phyloP scores from a whole-genome alignment of 1,140 invertebrate species.

The Ostrea edulis region DNA sequence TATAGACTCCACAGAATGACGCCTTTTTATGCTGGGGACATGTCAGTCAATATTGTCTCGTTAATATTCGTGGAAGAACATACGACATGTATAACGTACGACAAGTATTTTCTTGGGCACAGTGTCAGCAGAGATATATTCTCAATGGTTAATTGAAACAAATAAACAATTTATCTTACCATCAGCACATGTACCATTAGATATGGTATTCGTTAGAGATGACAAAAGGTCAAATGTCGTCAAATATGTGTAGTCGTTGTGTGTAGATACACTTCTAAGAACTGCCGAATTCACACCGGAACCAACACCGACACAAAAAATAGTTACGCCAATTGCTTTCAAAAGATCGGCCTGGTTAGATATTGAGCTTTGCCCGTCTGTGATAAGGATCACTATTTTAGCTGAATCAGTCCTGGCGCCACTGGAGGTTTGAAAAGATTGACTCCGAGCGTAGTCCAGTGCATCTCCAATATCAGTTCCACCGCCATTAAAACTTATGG shows the following conservation, averaged over 20 bases:
- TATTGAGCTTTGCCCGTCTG: slow-evolving; percentile 36
- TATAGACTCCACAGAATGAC: too few species aligned
- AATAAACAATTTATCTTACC: too few species aligned
- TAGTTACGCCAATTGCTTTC: neutral
- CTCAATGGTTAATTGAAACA: too few species aligned
- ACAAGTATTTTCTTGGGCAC: too few species aligned
- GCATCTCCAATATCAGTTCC: slow-evolving; percentile 47
- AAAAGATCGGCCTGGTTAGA: neutral
- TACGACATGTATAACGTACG: too few species aligned
- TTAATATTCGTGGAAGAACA: too few species aligned
- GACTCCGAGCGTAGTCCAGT: neutral
- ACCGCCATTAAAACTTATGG: slow-evolving; percentile 41
- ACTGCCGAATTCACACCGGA: neutral
- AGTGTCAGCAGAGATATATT: too few species aligned
- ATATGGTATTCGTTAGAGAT: neutral
- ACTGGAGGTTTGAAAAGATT: slow-evolving; percentile 2
- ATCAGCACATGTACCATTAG: neutral
- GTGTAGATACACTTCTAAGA: neutral
- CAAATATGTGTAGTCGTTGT: neutral
- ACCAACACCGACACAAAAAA: neutral
- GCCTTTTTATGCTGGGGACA: too few species aligned
- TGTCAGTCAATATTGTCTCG: too few species aligned
- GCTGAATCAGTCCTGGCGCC: slow-evolving; percentile 31
- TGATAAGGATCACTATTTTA: slow-evolving; percentile 41
- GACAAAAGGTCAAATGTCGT: neutral